Evolutionary conservation across 2,888 invertebrate genomes (phyloP).

Genomic region (Eristalinus sepulchralis): DNA sequence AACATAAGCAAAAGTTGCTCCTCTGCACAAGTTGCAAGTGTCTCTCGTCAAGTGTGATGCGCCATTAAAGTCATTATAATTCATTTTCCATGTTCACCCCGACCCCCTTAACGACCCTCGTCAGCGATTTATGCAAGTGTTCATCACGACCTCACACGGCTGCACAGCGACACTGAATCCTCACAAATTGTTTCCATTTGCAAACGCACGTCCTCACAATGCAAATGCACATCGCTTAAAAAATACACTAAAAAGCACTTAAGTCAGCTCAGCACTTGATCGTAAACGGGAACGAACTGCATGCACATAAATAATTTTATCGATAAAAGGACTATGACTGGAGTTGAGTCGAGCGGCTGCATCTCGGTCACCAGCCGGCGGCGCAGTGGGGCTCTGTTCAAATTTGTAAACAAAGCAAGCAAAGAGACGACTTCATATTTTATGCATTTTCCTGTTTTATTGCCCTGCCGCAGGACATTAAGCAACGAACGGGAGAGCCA

Average conservation of each 20-base stretch:
- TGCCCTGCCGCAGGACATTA: slow-evolving; percentile 51
- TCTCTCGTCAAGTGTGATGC: neutral
- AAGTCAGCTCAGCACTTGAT: slow-evolving; percentile 25
- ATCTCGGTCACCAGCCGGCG: neutral
- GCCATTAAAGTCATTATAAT: neutral
- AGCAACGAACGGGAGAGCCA: slow-evolving; percentile 28
- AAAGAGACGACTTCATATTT: slow-evolving; percentile 18
- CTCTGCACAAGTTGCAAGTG: neutral
- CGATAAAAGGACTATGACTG: slow-evolving; percentile 10
- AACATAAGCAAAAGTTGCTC: no score
- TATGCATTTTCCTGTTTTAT: slow-evolving; percentile 41
- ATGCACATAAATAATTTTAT: slow-evolving; percentile 24
- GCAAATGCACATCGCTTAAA: neutral
- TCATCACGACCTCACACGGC: neutral
- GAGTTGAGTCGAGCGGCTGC: neutral
- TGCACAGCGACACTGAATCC: no score
- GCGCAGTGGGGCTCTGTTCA: neutral
- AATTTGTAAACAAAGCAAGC: slow-evolving; percentile 35
- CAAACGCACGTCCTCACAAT: neutral
- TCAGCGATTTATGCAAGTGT: neutral
- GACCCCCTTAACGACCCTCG: neutral
- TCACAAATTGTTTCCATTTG: neutral
- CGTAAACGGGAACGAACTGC: neutral
- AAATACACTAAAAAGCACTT: slow-evolving; percentile 12
- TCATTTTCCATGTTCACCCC: neutral